phyloP scores from a whole-genome alignment of 2,888 invertebrate genomes.

The Diloba caeruleocephala region DNA sequence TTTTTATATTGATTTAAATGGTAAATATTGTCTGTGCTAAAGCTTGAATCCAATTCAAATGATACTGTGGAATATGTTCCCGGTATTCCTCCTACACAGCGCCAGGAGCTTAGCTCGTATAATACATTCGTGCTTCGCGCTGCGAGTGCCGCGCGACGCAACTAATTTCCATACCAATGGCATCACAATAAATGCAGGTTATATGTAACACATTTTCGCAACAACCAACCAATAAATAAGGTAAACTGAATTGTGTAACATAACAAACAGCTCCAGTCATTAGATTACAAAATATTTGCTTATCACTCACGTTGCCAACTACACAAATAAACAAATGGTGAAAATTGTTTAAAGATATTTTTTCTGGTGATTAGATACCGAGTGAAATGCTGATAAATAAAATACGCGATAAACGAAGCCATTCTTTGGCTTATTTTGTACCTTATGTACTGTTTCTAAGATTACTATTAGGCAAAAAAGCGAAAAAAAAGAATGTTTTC shows the following conservation, averaged over 20 bases:
- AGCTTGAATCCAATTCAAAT: conserved; percentile 28
- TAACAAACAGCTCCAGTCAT: conserved; percentile 63
- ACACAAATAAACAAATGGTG: conserved; percentile 81
- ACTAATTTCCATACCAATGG: conserved; percentile 73
- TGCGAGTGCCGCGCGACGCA: conserved; percentile 52
- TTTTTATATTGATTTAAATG: conserved; percentile 25
- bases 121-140: conserved; percentile 18
- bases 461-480: conserved; percentile 19
- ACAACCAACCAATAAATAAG: conserved; percentile 61
- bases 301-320: conserved; percentile 68
- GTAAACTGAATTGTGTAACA: conserved; percentile 68
- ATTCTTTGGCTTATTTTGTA: conserved; percentile 37
- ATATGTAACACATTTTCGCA: conserved; percentile 68
- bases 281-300: conserved; percentile 79
- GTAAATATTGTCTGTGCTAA: conserved; percentile 17
- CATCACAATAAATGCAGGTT: conserved; percentile 61
- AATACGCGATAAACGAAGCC: conserved; percentile 52
- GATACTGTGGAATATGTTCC: conserved; percentile 12
- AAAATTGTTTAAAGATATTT: conserved; percentile 71
- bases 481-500: conserved; percentile 22
- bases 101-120: conserved; percentile 13
- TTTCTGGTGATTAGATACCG: conserved; percentile 75
- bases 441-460: conserved; percentile 13
- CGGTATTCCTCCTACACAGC: conserved; percentile 16
- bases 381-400: conserved; percentile 81